Base-by-base conservation (phyloP, 2,113 vertebrate genomes). In the Neoarius graeffei region DNA sequence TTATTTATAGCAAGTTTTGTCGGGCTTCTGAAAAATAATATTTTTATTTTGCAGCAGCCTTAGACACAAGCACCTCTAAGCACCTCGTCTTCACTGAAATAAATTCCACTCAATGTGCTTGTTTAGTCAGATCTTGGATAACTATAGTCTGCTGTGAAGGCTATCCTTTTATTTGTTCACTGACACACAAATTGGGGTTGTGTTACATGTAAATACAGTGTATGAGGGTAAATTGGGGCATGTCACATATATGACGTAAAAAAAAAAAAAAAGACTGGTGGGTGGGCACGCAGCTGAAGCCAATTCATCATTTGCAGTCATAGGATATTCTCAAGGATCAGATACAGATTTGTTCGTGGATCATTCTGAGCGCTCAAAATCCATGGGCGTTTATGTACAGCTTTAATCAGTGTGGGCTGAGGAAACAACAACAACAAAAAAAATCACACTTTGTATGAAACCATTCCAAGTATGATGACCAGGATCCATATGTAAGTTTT, bases 81-180 rank as follows among this genome's bases (percentile, higher is more conserved):
- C 42, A 42, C 42, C 7, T 73, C 3, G 1, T 73, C 69, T 67
- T 67, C 64, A 27, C 25, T 17, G 27, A 71, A 71, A 71, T 35
- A 30, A 30, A 71, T 30, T 42, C 20, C 17, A 74, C 69, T 27
- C n/a, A 71, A 14, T n/a, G n/a, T 35, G 9, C n/a, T 73, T 17
- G 73, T 76, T 76, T 76, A 50, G 9, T 73, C 17, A 73, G 71
- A 73, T 73, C 30, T 73, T 73, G 71, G 7, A 42, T 73, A 73
- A 73, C 17, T 73, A 2, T 48, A 23, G 30, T 73, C 35, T 73
- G 69, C n/a, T 27, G n/a, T 27, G 11, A 14, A 30, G 10, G 27
- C 66, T 69, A 15, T 14, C 15, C 66, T 30, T 69, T 69, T 30
- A 66, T 66, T 25, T 25, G n/a, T 11, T 15, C 62, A 13, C 66